Evolutionary conservation across 2,113 vertebrate genomes (phyloP), one percentile per base, ranked within the genome.

Genomic region (human): DNA sequence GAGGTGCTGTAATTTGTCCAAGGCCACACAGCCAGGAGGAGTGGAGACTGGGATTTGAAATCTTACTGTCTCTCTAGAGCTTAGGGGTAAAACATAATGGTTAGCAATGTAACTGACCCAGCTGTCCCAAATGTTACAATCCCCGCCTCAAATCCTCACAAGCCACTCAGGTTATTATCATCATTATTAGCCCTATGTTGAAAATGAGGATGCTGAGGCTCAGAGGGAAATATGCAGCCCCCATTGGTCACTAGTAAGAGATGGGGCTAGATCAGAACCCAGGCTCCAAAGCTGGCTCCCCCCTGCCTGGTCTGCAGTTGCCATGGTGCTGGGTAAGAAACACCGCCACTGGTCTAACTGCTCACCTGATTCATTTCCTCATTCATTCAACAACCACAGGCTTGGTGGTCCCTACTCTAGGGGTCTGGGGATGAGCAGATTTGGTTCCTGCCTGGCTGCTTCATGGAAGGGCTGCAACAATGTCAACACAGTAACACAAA

Each of bases 401-500:
- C 8, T 3, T 0, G 14, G 66, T 23, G 38, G 40, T 18, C 30
- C 45, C 52, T 45, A 27, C 27, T 12, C n/a, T 4, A 5, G 38
- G 52, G n/a, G 13, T 3, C 25, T 0, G 0, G 35, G 32, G n/a
- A 6, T 10, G 48, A 12, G 2, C 22, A 0, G 17, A 40, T 7
- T 2, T 4, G 27, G 78, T 0, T 40, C 11, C 30, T n/a, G 59
- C 57, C 5, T 5, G 55, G 94, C 87, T 22, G 3, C 78, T 16
- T 43, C 27, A 0, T 3, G 6, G 11, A 20, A 43, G 59, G 45
- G 66, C 57, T 7, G 25, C 32, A 8, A 25, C 11, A 3, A 7
- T 3, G 3, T 0, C 1, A 10, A 18, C 43, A 14, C 45, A 8
- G n/a, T 18, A 17, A 64, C 5, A 25, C n/a, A 5, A 8, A 3